A percentile compares a stretch with the other conserved stretches of the same genome.
These are phyloP conservation scores for Jordanella pulchra DNA, from an alignment of 2,797 vertebrate species.

Conservation along the genomic window DNA sequence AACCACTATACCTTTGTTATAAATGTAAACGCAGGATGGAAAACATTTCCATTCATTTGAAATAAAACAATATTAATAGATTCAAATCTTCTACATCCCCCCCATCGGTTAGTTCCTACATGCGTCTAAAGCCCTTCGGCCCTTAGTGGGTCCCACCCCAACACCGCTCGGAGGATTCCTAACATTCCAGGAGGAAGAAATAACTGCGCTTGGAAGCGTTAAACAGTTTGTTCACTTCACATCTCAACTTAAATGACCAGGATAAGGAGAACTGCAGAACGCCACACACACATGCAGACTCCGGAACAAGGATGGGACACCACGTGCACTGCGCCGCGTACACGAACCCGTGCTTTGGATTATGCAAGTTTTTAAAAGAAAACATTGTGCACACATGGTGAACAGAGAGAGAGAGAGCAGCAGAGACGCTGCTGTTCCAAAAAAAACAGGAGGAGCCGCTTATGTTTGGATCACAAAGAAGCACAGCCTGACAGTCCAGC, in stretches of 20 bases:
- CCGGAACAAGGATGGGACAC: conserved; percentile 43
- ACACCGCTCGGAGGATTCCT: conserved; percentile 72
- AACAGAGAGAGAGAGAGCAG: conserved; percentile 5
- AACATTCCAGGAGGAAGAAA: conserved; percentile 66
- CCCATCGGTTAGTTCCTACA: conserved; percentile 27
- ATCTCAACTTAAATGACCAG: conserved; percentile 59
- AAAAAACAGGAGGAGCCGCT: conserved; percentile 46
- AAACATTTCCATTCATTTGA: neutral
- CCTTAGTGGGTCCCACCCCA: conserved; percentile 55
- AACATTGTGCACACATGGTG: conserved; percentile 30
- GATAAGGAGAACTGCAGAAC: conserved; percentile 54
- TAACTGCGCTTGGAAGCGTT: conserved; percentile 63
- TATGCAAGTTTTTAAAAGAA: conserved; percentile 40
- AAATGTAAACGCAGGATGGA: neutral
- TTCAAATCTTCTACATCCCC: conserved; percentile 14
- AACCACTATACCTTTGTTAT: no score
- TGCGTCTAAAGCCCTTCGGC: conserved; percentile 57
- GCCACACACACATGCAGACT: conserved; percentile 26
- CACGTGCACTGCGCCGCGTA: conserved; percentile 39
- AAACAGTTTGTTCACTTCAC: conserved; percentile 55
- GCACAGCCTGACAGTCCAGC: conserved; percentile 31
- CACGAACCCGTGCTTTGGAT: conserved; percentile 53
- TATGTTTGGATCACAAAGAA: conserved; percentile 35
- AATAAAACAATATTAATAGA: conserved; percentile 4
- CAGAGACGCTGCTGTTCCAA: conserved; percentile 38